Percentiles rank a stretch among this genome's conserved stretches.
Conservation (phyloP, 2,113 vertebrate species). For the Eptesicus fuscus region DNA sequence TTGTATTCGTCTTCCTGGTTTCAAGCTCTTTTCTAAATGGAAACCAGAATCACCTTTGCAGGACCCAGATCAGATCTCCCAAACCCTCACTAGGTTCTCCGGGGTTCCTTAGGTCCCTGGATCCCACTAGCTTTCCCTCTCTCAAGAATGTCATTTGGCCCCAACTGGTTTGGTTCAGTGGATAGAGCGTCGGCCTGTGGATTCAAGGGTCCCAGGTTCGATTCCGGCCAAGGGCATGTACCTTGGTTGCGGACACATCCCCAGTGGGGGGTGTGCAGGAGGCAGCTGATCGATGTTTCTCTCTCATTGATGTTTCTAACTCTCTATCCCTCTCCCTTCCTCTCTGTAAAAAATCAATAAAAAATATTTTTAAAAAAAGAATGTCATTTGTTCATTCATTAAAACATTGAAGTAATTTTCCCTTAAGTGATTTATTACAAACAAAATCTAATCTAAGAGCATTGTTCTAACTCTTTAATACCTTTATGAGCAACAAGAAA, state of each 20-base stretch:
- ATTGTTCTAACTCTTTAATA: conserved; percentile 5
- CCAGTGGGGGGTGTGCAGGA: too few species aligned
- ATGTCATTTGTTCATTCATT: neutral
- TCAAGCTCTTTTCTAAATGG: neutral
- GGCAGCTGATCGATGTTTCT: too few species aligned
- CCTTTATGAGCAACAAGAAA: neutral
- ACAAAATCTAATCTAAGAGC: neutral
- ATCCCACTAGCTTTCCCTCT: neutral
- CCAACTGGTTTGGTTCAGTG: too few species aligned
- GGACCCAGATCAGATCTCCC: neutral
- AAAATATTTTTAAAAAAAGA: neutral
- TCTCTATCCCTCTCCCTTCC: too few species aligned
- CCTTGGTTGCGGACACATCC: too few species aligned
- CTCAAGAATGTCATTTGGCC: neutral
- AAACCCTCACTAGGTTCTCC: neutral
- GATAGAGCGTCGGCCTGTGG: too few species aligned
- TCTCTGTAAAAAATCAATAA: too few species aligned
- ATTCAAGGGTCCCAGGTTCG: too few species aligned
- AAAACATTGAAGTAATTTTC: neutral
- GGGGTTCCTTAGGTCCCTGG: neutral
- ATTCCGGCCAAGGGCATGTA: too few species aligned
- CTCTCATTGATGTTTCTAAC: too few species aligned
- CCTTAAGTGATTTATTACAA: neutral
- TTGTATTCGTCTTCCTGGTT: neutral
- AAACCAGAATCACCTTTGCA: neutral